Evolutionary conservation across 2,888 invertebrate genomes (phyloP), one percentile per base, ranked within the genome.

Genomic region (Melitaea athalia): DNA sequence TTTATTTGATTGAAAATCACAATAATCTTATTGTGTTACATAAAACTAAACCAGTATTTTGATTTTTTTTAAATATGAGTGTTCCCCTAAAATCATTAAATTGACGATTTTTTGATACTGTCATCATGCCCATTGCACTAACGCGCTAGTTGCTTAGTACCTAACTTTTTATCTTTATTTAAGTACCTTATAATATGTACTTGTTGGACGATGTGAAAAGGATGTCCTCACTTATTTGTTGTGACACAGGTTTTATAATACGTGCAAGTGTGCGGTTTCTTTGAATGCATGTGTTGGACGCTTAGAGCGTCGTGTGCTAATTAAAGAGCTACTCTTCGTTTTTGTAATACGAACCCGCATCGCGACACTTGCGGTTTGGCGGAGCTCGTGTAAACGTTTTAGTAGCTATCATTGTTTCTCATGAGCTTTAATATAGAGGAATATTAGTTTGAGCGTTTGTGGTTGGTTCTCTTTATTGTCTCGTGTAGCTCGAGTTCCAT

Each of bases 281-380:
- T 72, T 71, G 52, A 67, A 74, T 78, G 72, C 70, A 74, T 69
- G 68, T 53, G 60, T 64, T 43, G 65, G 70, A 63, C 65, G 71
- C 65, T 72, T 70, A 68, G 69, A 68, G 65, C 65, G 68, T 66
- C 71, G 68, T 64, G 75, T 67, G 81, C 83, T 85, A 88, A 89
- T 87, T 87, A 85, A 85, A 81, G 83, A 80, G 79, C 81, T 79
- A 77, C 69, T 80, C 73, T 82, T 82, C 78, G 81, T 86, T 86
- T 86, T 87, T 86, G 88, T 84, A 85, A 86, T 78, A 73, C 78
- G 80, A 85, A 71, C 75, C 84, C 74, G 72, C 77, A 75, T 74
- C 75, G 75, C 76, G 79, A 78, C 80, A 80, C 78, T 80, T 77
- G 82, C 76, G 81, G 80, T 77, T 76, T 72, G 70, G 62, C 63